Evolutionary conservation across 2,113 vertebrate genomes (phyloP), one percentile per base, ranked within the genome.

Genomic region (Diadophis punctatus): DNA sequence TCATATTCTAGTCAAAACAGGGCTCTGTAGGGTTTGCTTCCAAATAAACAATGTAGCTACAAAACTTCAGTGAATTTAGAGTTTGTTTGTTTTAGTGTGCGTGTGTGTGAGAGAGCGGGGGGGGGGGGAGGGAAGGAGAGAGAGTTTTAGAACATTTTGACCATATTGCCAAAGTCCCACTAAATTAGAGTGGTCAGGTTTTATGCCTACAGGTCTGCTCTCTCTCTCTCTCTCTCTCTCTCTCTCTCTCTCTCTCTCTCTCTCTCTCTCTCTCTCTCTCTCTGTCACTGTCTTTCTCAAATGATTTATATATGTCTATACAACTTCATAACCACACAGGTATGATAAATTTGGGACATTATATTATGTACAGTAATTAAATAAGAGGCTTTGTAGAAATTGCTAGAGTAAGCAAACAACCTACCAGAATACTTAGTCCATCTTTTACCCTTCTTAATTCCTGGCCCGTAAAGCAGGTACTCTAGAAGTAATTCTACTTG

Each of bases 391-490:
- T 89, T 0, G 52, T 30, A 90, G 11, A 80, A 30, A 90, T 89
- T 48, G 12, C 85, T 11, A 92, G 23, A 46, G 68, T 93, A 0
- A 0, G 4, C 39, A 56, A 90, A 94, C 63, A 6, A 93, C 8
- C 8, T 53, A 84, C 4, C 0, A 30, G 6, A 11, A 92, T 90
- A 85, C 60, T 90, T 90, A 91, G 89, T 53, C 52, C 88, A 18
- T 93, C 91, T 94, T 91, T 58, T 93, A 20, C 14, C 39, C n/a
- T 91, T 91, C 14, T 4, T 27, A 80, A 3, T 3, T 30, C 94
- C 49, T 91, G 90, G 27, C 25, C 86, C 90, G 25, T 92, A 23
- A 30, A 89, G 60, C 90, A 92, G 34, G 39, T 85, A 39, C 20
- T 86, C 74, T 86, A 46, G 87, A 68, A 39, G 48, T 68, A 88